Conservation (phyloP, 2,888 invertebrate genomes). For the Coelogynopora nodosa region DNA sequence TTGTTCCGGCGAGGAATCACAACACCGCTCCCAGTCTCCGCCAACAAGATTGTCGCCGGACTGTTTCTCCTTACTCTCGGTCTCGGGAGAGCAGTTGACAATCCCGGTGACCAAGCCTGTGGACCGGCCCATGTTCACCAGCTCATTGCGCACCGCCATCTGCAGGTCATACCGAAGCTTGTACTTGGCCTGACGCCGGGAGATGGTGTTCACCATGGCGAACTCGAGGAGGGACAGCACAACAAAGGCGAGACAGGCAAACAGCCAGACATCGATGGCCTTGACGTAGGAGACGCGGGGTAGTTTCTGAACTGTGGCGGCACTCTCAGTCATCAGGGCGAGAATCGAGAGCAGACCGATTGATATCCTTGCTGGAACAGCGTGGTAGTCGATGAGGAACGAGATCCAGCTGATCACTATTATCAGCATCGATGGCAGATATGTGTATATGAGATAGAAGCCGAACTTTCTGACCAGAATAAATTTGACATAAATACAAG, state of each 20-base stretch:
- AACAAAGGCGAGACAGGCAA: constrained; percentile 46
- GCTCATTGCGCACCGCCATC: constrained; percentile 6
- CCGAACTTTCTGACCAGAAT: constrained; percentile 43
- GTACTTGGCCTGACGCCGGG: constrained; percentile 32
- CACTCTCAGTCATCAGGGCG: constrained; percentile 44
- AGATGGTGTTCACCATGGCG: constrained; percentile 44
- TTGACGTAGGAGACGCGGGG: constrained; percentile 46
- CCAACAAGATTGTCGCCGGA: neutral
- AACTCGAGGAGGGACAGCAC: constrained; percentile 46
- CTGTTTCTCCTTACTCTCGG: neutral
- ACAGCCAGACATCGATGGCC: constrained; percentile 46
- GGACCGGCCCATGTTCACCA: constrained; percentile 21
- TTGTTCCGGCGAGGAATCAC: constrained; percentile 3
- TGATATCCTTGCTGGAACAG: constrained; percentile 45
- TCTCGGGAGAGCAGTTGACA: neutral
- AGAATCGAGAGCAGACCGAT: constrained; percentile 45
- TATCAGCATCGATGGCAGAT: constrained; percentile 45
- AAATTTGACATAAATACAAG: constrained; percentile 43
- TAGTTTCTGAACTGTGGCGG: constrained; percentile 41
- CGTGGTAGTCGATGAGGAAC: constrained; percentile 45
- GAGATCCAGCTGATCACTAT: constrained; percentile 45
- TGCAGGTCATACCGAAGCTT: constrained; percentile 25
- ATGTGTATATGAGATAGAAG: constrained; percentile 46
- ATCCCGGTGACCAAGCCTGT: neutral
- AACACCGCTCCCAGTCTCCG: neutral